Evolutionary conservation across 2,797 vertebrate species (phyloP), one percentile per base, ranked within the genome.

Genomic region (Pogonophryne albipinna): DNA sequence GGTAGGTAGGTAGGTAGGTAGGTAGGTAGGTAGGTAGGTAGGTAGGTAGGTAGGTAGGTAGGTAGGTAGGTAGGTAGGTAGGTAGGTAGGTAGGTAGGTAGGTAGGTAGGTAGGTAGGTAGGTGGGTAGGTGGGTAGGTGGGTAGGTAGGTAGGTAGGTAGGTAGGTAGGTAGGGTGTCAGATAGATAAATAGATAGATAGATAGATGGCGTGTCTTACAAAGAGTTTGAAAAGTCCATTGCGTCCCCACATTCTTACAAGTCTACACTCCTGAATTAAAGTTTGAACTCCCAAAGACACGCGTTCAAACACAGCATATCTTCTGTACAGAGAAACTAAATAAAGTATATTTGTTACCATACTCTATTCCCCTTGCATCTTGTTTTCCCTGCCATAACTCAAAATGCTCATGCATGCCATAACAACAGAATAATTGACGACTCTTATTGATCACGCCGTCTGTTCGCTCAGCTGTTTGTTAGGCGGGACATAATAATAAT

Each of bases 401-500:
- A 64, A 66, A 73, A 60, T 51, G 68, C 56, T 71, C 50, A 66
- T 13, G 19, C 12, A 60, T 19, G n/a, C 47, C 31, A 62, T 62
- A 19, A 71, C 68, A 68, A 51, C 52, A 4, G 47, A 72, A 80
- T 58, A 71, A 78, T 20, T 41, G 70, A 56, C 52, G 58, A 3
- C 11, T 61, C 23, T 15, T 76, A 79, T 83, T 76, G 82, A 83
- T 80, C 62, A 34, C n/a, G 44, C 55, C 15, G 75, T 27, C 27
- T 27, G 71, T 78, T 78, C 67, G 13, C 71, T 75, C 72, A 20
- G 69, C 76, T 83, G 72, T 78, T 73, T 63, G 52, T 73, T 59
- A 46, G 63, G 19, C 2, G 38, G 63, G 73, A 56, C 55, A 76
- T 79, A 41, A 75, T 68, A 66, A 71, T 44, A 14, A 75, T 77